Conservation (phyloP, 2,797 vertebrate genomes). For the Lophius americanus region DNA sequence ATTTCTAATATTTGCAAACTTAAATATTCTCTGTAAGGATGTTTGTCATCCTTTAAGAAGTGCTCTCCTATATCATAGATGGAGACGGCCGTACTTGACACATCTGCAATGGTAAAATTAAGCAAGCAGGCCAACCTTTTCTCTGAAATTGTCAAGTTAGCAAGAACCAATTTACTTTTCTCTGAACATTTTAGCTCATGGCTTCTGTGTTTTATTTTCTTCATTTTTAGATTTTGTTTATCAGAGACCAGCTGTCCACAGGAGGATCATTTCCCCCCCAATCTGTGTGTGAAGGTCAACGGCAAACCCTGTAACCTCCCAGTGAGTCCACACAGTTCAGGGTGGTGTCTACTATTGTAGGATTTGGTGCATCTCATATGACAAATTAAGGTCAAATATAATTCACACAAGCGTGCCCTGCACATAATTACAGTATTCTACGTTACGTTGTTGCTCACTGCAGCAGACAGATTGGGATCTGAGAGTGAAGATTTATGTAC, state of each 20-base stretch:
- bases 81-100: conserved; percentile 84
- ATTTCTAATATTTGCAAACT: conserved; percentile 3
- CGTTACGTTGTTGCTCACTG: no score
- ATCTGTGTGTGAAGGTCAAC: conserved; percentile 97
- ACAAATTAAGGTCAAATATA: no score
- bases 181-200: neutral
- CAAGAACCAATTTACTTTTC: conserved; percentile 27
- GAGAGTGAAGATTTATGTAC: no score
- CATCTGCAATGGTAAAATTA: conserved; percentile 75
- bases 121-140: conserved; percentile 32
- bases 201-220: conserved; percentile 4
- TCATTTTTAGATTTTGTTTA: conserved; percentile 92
- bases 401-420: no score
- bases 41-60: conserved; percentile 40
- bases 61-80: conserved; percentile 85
- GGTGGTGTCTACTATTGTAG: no score
- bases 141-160: conserved; percentile 24
- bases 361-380: no score
- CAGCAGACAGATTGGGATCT: no score
- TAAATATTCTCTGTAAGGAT: conserved; percentile 27
- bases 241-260: conserved; percentile 98
- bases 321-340: conserved; percentile 79
- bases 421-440: no score
- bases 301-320: conserved; percentile 95
- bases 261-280: conserved; percentile 97